Evolutionary conservation across 2,888 invertebrate genomes (phyloP), one percentile per base, ranked within the genome.

Genomic region (Euzophera pinguis): DNA sequence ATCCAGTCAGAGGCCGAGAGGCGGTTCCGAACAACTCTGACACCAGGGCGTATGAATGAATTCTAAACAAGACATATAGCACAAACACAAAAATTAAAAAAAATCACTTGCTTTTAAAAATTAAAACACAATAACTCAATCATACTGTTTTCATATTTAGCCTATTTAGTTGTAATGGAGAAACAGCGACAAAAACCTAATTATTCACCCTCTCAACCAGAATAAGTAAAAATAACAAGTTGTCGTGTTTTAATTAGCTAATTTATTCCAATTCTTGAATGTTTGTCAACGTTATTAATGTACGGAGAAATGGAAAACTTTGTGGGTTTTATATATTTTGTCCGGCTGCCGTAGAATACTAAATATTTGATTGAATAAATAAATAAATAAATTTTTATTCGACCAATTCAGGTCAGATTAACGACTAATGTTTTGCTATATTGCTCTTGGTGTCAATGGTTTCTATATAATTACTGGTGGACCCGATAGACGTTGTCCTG

Each of bases 251-350:
- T 45, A 45, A 45, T 45, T 45, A 32, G 45, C 45, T 45, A 45
- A 45, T 34, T 34, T 34, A 32, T 45, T 41, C 27, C 45, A 32
- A 16, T 16, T 45, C 45, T 29, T 10, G 45, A 16, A 45, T 45
- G 45, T 45, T 45, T 45, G 45, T 45, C 45, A 32, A 32, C 32
- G 16, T 45, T 45, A 45, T 45, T 45, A 45, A 45, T 45, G 45
- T 45, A 22, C 9, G 32, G 10, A 8, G 32, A 32, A 32, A 32
- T 7, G n/a, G 6, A 29, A 43, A 34, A 13, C 32, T 16, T 45
- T 34, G 34, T 2, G 32, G 16, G 10, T 45, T 45, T 45, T 32
- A 14, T 45, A 45, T 34, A n/a, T 32, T 45, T 45, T 45, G 13
- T 16, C 16, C 8, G 9, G 7, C 32, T 32, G 22, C 22, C 22